These are phyloP conservation scores for Meteorus cinctellus DNA, from an alignment of 2,888 invertebrate genomes.

Conservation along the genomic window DNA sequence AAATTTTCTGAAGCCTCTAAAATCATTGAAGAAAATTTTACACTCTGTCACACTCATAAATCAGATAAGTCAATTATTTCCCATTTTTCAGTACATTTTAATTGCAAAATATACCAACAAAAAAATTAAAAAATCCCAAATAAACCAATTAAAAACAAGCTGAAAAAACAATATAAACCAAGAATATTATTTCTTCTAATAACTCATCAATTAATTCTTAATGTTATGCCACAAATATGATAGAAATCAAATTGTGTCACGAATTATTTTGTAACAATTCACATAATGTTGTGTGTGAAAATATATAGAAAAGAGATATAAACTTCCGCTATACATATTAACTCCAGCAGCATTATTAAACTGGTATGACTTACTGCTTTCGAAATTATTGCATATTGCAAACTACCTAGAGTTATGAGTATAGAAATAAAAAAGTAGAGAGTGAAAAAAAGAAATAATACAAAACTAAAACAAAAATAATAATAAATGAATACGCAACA, in stretches of 20 bases:
- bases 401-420: neutral
- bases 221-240: neutral
- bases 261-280: conserved; percentile 2
- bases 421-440: neutral
- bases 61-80: too few relatives aligned
- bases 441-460: neutral
- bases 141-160: neutral
- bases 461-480: neutral
- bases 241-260: conserved; percentile 2
- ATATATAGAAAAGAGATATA: conserved; percentile 1
- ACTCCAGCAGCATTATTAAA: conserved; percentile 2
- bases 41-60: too few relatives aligned
- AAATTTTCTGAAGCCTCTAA: too few relatives aligned
- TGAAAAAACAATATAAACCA: neutral
- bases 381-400: conserved; percentile 8
- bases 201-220: neutral
- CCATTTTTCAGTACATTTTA: too few relatives aligned
- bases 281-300: conserved; percentile 4
- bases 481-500: conserved; percentile 1
- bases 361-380: neutral
- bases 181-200: neutral
- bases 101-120: too few relatives aligned
- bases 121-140: neutral
- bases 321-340: conserved; percentile 7
- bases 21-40: too few relatives aligned